Percentiles rank a stretch among this genome's conserved stretches.
These are phyloP conservation scores for Myotis myotis DNA, from an alignment of 2,797 vertebrate species.

Conservation along the genomic window DNA sequence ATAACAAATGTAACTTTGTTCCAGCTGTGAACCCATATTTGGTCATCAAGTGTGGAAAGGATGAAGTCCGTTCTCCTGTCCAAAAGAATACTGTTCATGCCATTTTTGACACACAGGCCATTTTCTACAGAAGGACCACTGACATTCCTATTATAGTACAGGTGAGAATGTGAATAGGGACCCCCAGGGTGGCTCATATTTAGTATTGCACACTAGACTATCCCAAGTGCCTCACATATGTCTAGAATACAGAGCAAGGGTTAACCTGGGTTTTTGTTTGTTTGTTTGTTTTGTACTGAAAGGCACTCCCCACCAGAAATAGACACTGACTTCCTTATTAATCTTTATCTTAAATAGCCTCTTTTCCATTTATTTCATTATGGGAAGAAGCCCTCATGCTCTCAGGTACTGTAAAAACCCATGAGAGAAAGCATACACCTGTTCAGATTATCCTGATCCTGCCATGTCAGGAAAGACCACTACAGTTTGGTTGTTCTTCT, in stretches of 20 bases:
- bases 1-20: slow-evolving; percentile 63
- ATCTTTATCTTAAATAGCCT: not conserved
- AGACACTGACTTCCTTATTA: not conserved
- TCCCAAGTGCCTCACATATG: not conserved
- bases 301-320: not conserved
- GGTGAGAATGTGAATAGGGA: slow-evolving; percentile 83
- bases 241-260: not conserved
- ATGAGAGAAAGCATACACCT: not conserved
- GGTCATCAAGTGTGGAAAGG: slow-evolving; percentile 92
- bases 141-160: slow-evolving; percentile 90
- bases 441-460: not conserved
- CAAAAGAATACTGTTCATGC: slow-evolving; percentile 85
- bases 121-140: slow-evolving; percentile 93
- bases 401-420: not conserved
- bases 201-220: not conserved
- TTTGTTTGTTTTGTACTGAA: slow-evolving; percentile 4
- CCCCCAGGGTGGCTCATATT: not conserved
- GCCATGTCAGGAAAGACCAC: not conserved
- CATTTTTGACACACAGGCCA: slow-evolving; percentile 87
- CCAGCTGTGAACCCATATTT: slow-evolving; percentile 93
- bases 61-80: slow-evolving; percentile 83
- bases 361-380: not conserved
- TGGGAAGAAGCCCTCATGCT: not conserved
- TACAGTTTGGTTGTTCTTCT: not conserved
- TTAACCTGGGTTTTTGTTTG: not conserved